These are phyloP conservation scores for Lasioglossum calceatum DNA, from an alignment of 2,888 invertebrate species.

Conservation along the genomic window DNA sequence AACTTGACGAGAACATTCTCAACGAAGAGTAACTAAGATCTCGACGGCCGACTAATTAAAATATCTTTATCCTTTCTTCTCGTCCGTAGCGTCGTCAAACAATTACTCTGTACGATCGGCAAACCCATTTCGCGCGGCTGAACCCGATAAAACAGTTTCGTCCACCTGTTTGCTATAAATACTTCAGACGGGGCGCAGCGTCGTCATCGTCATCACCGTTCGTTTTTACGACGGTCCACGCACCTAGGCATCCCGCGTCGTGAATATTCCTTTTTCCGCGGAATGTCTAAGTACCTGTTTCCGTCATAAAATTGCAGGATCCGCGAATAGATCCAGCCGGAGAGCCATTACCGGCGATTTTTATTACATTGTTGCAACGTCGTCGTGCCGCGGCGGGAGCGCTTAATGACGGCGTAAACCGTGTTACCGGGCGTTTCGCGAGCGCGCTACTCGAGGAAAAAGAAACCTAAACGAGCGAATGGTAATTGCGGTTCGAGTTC, in stretches of 20 bases:
- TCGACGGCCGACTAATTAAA: not conserved
- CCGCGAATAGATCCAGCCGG: not conserved
- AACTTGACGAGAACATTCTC: not conserved
- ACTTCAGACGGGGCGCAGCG: not conserved
- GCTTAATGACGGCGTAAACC: not conserved
- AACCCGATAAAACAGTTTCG: not conserved
- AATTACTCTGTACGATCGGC: too few species aligned
- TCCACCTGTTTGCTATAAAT: conserved; percentile 2
- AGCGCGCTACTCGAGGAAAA: not conserved
- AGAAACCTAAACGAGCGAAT: not conserved
- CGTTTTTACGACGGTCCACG: not conserved
- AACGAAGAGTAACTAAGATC: not conserved
- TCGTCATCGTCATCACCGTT: not conserved
- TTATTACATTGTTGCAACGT: conserved; percentile 9
- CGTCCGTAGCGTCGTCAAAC: too few species aligned
- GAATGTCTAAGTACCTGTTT: not conserved
- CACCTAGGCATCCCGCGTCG: not conserved
- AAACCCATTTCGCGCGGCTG: not conserved
- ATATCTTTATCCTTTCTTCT: not conserved
- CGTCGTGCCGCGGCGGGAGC: not conserved
- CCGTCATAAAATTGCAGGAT: not conserved
- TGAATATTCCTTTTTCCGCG: not conserved
- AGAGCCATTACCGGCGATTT: not conserved
- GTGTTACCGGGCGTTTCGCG: not conserved
- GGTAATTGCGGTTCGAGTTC: not conserved